phyloP scores from a whole-genome alignment of 2,888 invertebrate genomes.

The Pterostichus niger region DNA sequence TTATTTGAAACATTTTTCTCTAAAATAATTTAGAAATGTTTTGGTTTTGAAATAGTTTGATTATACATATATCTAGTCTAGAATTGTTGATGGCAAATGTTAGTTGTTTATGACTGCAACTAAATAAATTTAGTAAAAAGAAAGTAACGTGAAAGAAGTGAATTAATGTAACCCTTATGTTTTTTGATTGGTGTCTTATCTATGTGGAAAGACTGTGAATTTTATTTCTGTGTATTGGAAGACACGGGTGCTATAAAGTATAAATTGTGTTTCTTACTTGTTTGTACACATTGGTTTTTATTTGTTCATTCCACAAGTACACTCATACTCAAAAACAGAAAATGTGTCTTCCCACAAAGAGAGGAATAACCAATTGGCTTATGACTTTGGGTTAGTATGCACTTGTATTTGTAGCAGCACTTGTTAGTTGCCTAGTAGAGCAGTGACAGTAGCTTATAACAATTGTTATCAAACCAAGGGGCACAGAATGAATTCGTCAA shows the following conservation, averaged over 20 bases:
- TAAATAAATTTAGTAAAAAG: no score
- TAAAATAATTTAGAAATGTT: no score
- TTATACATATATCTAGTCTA: no score
- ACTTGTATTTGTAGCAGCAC: constrained; percentile 72
- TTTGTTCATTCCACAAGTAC: constrained; percentile 71
- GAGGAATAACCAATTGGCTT: constrained; percentile 77
- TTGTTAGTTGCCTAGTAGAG: constrained; percentile 56
- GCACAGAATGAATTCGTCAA: constrained; percentile 67
- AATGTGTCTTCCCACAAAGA: constrained; percentile 90
- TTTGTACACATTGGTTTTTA: background rate
- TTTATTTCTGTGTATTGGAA: constrained; percentile 77
- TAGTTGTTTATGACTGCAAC: no score
- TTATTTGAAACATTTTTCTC: no score
- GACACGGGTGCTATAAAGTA: constrained; percentile 74
- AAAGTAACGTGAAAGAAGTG: no score
- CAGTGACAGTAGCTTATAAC: constrained; percentile 69
- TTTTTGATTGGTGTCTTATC: constrained; percentile 81
- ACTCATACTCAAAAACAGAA: constrained; percentile 81
- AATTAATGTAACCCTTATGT: constrained; percentile 70
- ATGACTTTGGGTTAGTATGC: constrained; percentile 81
- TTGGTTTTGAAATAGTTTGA: no score
- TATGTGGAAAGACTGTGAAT: constrained; percentile 88
- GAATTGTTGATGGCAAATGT: no score
- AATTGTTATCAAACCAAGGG: constrained; percentile 76
- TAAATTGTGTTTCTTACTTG: constrained; percentile 68